phyloP scores from a whole-genome alignment of 2,888 invertebrate species.

The Drosophila basisetae region DNA sequence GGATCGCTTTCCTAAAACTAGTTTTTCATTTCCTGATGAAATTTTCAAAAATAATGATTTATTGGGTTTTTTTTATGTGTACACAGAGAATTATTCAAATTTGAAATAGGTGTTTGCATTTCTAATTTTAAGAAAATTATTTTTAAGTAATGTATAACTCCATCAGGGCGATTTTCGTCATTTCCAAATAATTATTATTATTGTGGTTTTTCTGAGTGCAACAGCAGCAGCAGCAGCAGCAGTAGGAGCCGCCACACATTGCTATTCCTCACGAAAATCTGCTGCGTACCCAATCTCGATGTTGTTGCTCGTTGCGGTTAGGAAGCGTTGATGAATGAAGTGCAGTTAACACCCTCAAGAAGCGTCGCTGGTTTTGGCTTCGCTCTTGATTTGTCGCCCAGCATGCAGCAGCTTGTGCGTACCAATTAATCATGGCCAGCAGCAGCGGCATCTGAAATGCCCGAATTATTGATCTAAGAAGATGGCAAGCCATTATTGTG shows the following conservation, averaged over 20 bases:
- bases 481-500: slow-evolving; percentile 36
- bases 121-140: not conserved
- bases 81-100: not conserved
- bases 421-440: slow-evolving; percentile 73
- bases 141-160: not conserved
- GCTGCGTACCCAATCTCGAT: slow-evolving; percentile 7
- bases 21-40: not conserved
- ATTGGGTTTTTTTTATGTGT: not conserved
- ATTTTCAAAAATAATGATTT: not conserved
- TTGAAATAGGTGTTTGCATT: not conserved
- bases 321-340: slow-evolving; percentile 80
- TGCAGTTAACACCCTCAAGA: slow-evolving; percentile 78
- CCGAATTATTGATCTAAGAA: slow-evolving; percentile 3
- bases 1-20: not conserved
- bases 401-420: slow-evolving; percentile 43
- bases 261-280: not conserved
- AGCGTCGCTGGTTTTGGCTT: slow-evolving; percentile 46
- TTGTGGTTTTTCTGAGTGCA: not conserved
- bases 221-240: slow-evolving; percentile 2
- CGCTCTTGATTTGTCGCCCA: slow-evolving; percentile 59
- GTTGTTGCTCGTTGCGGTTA: slow-evolving; percentile 65
- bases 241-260: not conserved
- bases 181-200: not conserved
- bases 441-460: slow-evolving; percentile 15
- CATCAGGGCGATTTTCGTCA: accelerated